A percentile compares a stretch with the other conserved stretches of the same genome.
Conservation (phyloP, 2,888 invertebrate species). For the Lasioglossum marginatum region DNA sequence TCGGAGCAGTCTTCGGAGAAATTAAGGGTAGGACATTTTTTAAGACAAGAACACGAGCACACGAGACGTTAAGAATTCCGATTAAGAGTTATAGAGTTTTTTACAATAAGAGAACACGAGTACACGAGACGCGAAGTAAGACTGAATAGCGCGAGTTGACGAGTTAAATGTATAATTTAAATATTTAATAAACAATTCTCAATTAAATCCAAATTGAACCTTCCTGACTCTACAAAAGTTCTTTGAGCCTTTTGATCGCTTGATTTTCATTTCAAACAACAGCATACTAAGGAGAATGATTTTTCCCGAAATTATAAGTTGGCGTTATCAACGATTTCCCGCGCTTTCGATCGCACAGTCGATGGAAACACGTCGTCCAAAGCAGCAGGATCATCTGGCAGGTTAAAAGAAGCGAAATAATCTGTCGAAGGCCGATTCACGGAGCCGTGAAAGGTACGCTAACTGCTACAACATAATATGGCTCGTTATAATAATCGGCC, state of each 20-base stretch:
- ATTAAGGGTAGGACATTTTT: no score
- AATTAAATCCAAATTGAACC: no score
- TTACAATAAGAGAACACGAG: no score
- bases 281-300: not conserved
- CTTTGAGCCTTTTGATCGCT: not conserved
- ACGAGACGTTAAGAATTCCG: no score
- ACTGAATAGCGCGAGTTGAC: no score
- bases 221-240: no score
- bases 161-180: no score
- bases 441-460: slow-evolving; percentile 33
- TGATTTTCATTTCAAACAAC: not conserved
- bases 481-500: slow-evolving; percentile 14
- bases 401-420: slow-evolving; percentile 3
- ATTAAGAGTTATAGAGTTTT: no score
- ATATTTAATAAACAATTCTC: no score
- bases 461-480: slow-evolving; percentile 13
- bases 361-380: not conserved
- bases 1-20: no score
- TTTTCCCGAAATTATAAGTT: not conserved
- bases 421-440: slow-evolving; percentile 26
- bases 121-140: no score
- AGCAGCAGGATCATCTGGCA: slow-evolving; percentile 4
- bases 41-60: no score
- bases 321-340: not conserved
- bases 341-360: not conserved